Percentiles rank a stretch among this genome's conserved stretches.
Evolutionary conservation across 2,797 vertebrate species (phyloP).

Genomic region (Cynopterus sphinx): DNA sequence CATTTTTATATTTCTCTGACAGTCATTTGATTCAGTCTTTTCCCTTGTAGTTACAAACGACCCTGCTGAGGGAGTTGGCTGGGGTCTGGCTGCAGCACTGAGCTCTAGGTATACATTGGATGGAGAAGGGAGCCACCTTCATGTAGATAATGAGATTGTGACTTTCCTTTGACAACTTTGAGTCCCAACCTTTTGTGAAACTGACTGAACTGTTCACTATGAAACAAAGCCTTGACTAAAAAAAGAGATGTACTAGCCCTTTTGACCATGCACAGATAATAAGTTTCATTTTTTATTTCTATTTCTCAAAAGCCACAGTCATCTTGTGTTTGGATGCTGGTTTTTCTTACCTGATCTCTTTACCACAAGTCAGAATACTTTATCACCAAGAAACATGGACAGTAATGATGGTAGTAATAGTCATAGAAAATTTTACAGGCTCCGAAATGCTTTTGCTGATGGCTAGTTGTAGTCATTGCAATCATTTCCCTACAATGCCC

Average conservation of each 20-base stretch:
- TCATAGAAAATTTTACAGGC: neutral
- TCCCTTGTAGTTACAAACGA: neutral
- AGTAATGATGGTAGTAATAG: neutral
- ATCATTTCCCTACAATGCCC: neutral
- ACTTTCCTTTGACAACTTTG: neutral
- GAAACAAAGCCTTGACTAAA: neutral
- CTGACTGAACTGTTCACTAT: neutral
- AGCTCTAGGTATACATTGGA: neutral
- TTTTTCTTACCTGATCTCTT: conserved; percentile 36
- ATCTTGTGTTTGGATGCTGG: neutral
- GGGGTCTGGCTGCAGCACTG: too few relatives aligned
- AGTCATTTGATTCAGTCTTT: neutral
- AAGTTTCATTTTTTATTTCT: neutral
- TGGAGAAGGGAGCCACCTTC: neutral
- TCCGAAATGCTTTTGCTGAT: conserved; percentile 27
- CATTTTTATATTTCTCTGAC: neutral
- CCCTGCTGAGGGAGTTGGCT: neutral
- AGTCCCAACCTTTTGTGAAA: neutral
- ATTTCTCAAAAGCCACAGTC: neutral
- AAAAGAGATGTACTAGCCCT: neutral
- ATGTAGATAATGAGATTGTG: accelerated
- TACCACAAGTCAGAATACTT: neutral
- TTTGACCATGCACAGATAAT: neutral
- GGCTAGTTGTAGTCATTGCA: neutral
- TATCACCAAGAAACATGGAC: neutral